Evolutionary conservation across 2,797 vertebrate species (phyloP).

Genomic region (Pseudopleuronectes americanus): DNA sequence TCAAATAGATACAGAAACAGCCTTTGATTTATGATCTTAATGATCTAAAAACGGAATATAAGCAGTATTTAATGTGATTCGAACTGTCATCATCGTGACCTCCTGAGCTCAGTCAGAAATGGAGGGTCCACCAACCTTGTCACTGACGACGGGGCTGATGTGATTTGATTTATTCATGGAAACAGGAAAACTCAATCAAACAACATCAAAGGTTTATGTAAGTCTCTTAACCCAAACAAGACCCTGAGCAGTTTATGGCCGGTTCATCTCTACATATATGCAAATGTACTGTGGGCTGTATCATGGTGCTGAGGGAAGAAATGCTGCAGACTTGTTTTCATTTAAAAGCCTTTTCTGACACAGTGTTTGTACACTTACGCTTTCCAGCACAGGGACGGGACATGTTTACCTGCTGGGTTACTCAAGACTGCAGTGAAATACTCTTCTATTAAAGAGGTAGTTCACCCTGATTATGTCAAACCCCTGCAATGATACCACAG

Average conservation of each 20-base stretch:
- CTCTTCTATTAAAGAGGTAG: no score
- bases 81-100: constrained; percentile 4
- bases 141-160: constrained; percentile 21
- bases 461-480: background rate
- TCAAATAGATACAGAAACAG: background rate
- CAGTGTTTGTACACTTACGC: background rate
- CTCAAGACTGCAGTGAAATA: no score
- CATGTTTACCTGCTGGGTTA: constrained; percentile 12
- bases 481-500: background rate
- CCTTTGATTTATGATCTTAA: background rate
- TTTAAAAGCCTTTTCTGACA: background rate
- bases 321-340: background rate
- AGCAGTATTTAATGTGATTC: constrained; percentile 11
- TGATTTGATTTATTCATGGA: constrained; percentile 54
- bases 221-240: constrained; percentile 28
- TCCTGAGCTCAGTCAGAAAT: constrained; percentile 7
- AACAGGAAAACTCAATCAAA: constrained; percentile 60
- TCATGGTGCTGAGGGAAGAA: background rate
- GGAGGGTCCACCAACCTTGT: background rate
- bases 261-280: background rate
- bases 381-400: no score
- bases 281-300: background rate
- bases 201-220: constrained; percentile 54
- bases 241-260: background rate
- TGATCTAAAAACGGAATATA: background rate